Conservation (phyloP, 2,888 invertebrate genomes). For the Dioctria linearis region DNA sequence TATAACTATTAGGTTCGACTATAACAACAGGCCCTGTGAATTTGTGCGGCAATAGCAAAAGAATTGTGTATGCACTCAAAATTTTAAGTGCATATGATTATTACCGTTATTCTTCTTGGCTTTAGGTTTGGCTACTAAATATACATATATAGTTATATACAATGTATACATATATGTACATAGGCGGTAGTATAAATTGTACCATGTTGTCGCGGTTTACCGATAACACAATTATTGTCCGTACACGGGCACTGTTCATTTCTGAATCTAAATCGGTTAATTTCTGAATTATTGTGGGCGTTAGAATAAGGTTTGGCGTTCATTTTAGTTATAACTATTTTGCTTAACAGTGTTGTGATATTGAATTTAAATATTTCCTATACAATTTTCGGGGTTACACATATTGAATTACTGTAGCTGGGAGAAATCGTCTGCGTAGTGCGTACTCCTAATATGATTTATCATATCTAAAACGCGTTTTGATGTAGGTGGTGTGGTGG, state of each 20-base stretch:
- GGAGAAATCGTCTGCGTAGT: too few relatives aligned
- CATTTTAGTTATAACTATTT: background rate
- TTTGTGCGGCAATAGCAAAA: background rate
- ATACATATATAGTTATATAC: background rate
- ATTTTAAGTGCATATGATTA: constrained; percentile 18
- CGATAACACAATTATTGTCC: too few relatives aligned
- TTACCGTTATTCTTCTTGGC: constrained; percentile 2
- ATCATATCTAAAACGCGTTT: too few relatives aligned
- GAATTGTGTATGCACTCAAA: constrained; percentile 13
- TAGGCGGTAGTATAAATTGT: too few relatives aligned
- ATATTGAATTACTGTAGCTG: too few relatives aligned
- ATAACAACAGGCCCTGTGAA: background rate
- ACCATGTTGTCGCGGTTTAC: too few relatives aligned
- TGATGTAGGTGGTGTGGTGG: too few relatives aligned
- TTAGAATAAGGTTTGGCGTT: background rate
- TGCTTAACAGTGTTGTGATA: too few relatives aligned
- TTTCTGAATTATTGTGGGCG: constrained; percentile 13
- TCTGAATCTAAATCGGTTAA: constrained; percentile 8
- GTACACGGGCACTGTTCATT: background rate
- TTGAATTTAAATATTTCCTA: too few relatives aligned
- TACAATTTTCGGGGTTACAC: too few relatives aligned
- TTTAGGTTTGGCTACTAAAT: background rate
- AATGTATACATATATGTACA: too few relatives aligned
- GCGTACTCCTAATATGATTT: too few relatives aligned
- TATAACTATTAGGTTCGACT: background rate